A percentile compares a stretch with the other conserved stretches of the same genome.
phyloP scores from a whole-genome alignment of 2,888 invertebrate species.

The Steinernema carpocapsae region DNA sequence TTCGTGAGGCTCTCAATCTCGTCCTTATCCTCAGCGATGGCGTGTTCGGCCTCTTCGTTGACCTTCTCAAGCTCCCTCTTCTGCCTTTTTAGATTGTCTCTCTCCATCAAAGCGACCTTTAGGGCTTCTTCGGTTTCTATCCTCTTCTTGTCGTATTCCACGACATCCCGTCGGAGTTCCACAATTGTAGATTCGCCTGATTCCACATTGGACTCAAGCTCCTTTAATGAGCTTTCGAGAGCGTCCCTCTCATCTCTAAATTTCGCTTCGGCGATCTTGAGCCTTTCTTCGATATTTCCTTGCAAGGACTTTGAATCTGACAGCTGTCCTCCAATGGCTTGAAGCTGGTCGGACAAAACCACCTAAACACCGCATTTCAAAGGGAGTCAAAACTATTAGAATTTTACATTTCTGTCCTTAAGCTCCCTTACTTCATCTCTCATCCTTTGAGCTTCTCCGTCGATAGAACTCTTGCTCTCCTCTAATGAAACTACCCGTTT shows the following conservation, averaged over 20 bases:
- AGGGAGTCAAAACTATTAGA: background rate
- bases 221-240: conserved; percentile 38
- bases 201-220: conserved; percentile 33
- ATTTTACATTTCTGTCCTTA: conserved; percentile 36
- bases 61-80: conserved; percentile 34
- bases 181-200: conserved; percentile 40
- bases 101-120: conserved; percentile 22
- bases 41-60: background rate
- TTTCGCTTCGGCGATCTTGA: conserved; percentile 42
- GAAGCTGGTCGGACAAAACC: background rate
- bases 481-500: background rate
- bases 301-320: background rate
- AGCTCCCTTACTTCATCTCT: conserved; percentile 28
- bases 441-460: conserved; percentile 24
- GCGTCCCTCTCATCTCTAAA: conserved; percentile 36
- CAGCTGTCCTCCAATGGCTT: conserved; percentile 15
- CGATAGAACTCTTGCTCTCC: background rate
- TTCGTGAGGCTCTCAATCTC: conserved; percentile 34
- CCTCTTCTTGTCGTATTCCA: conserved; percentile 14
- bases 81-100: conserved; percentile 26
- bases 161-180: conserved; percentile 40
- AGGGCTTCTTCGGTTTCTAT: background rate
- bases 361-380: background rate
- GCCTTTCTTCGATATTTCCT: conserved; percentile 35
- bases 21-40: conserved; percentile 21